Conservation (phyloP, 2,888 invertebrate genomes). For the Heteromyza rotundicornis region DNA sequence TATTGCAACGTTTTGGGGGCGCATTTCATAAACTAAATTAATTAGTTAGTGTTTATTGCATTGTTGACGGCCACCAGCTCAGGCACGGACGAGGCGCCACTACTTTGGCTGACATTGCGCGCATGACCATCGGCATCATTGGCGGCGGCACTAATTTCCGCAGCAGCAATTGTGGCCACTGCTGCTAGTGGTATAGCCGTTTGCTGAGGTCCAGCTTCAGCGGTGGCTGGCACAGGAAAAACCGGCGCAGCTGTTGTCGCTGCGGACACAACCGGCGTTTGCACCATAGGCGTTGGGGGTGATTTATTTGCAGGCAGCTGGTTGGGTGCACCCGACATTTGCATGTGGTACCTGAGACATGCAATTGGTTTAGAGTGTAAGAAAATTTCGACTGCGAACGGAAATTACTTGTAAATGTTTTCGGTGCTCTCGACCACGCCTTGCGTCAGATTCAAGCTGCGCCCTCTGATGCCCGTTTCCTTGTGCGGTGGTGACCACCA, state of each 20-base stretch:
- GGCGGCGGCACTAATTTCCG: constrained; percentile 15
- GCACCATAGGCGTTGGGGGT: constrained; percentile 73
- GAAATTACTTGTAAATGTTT: constrained; percentile 70
- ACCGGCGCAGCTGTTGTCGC: constrained; percentile 56
- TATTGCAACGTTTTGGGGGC: not conserved
- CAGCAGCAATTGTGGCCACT: constrained; percentile 51
- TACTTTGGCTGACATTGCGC: constrained; percentile 70
- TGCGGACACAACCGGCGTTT: constrained; percentile 68
- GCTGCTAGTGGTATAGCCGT: constrained; percentile 63
- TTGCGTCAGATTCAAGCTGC: constrained; percentile 78
- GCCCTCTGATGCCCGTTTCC: constrained; percentile 75
- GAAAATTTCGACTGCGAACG: no score
- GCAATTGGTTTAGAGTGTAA: not conserved
- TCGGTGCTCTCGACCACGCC: constrained; percentile 84
- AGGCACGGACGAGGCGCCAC: constrained; percentile 54
- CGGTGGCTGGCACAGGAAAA: constrained; percentile 58
- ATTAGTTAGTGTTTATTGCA: constrained; percentile 47
- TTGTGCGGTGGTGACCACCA: constrained; percentile 93
- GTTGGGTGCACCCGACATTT: constrained; percentile 68
- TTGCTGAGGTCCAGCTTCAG: constrained; percentile 66
- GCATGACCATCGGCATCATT: constrained; percentile 63
- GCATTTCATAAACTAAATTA: constrained; percentile 4
- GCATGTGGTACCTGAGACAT: constrained; percentile 77
- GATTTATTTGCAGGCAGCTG: constrained; percentile 68
- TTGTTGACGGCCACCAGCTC: constrained; percentile 50